Conservation (phyloP, 2,888 invertebrate species). For the Strigamia crassipes region DNA sequence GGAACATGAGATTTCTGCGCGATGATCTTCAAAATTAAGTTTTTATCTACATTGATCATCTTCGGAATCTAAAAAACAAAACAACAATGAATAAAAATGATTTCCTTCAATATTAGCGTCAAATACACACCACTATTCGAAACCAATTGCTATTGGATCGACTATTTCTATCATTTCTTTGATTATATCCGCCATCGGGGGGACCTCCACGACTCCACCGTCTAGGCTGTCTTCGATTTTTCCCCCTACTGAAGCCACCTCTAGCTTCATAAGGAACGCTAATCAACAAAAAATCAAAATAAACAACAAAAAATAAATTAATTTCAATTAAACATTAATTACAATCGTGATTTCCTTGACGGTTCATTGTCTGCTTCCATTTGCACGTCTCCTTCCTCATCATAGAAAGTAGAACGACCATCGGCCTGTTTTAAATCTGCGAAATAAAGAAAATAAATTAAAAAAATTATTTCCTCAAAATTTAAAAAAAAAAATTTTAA, state of each 20-base stretch:
- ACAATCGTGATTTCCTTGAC: not conserved
- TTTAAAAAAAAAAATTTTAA: not conserved
- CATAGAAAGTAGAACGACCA: not conserved
- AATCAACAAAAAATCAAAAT: not conserved
- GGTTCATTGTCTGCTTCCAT: not conserved
- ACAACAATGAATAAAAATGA: not conserved
- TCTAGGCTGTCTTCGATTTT: not conserved
- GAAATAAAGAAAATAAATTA: not conserved
- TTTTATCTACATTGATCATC: not conserved
- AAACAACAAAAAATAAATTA: not conserved
- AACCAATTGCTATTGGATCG: conserved; percentile 8
- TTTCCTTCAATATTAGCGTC: not conserved
- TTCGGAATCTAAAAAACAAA: not conserved
- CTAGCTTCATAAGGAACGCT: not conserved
- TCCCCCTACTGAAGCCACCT: not conserved
- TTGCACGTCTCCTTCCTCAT: not conserved
- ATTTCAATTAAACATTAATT: not conserved
- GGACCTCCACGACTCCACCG: not conserved
- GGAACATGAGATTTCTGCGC: not conserved
- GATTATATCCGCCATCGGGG: not conserved
- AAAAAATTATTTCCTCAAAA: not conserved
- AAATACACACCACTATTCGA: conserved; percentile 15
- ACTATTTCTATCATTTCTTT: conserved; percentile 11
- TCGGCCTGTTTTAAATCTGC: not conserved
- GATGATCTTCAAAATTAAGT: not conserved